Evolutionary conservation across 2,888 invertebrate species (phyloP).

Genomic region (Drosophila kuntzei): DNA sequence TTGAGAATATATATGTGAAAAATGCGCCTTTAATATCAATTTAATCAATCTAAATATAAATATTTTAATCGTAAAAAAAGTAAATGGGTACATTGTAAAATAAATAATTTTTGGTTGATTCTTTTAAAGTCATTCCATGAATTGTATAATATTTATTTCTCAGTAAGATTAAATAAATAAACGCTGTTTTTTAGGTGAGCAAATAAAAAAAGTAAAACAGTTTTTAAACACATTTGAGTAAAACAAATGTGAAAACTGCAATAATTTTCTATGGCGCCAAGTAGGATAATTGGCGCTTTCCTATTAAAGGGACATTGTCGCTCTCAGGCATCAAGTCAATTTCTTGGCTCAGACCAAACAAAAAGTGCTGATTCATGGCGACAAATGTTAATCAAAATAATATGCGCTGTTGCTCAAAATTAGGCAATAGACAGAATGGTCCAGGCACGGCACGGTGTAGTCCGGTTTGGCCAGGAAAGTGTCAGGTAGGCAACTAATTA

Average conservation of each 20-base stretch:
- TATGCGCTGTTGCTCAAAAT: conserved; percentile 24
- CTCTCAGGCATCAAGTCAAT: conserved; percentile 4
- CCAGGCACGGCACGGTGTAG: background rate
- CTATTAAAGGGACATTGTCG: background rate
- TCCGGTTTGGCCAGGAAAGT: conserved; percentile 11
- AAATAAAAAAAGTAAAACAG: background rate
- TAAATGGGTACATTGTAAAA: no score
- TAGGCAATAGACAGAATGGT: conserved; percentile 1
- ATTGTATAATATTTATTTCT: no score
- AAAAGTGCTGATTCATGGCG: conserved; percentile 55
- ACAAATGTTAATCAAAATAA: conserved; percentile 52
- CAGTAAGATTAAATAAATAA: no score
- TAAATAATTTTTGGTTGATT: no score
- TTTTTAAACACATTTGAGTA: background rate
- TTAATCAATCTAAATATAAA: no score
- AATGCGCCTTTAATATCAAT: no score
- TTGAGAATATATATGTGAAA: no score
- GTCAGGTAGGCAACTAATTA: conserved; percentile 60
- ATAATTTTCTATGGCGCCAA: background rate
- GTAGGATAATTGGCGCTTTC: background rate
- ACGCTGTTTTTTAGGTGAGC: background rate
- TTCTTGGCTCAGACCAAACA: conserved; percentile 12
- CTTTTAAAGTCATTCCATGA: no score
- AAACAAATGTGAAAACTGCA: background rate
- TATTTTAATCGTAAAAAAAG: no score